Evolutionary conservation across 1,140 invertebrate genomes (phyloP).

Genomic region (Calephelis nemesis): DNA sequence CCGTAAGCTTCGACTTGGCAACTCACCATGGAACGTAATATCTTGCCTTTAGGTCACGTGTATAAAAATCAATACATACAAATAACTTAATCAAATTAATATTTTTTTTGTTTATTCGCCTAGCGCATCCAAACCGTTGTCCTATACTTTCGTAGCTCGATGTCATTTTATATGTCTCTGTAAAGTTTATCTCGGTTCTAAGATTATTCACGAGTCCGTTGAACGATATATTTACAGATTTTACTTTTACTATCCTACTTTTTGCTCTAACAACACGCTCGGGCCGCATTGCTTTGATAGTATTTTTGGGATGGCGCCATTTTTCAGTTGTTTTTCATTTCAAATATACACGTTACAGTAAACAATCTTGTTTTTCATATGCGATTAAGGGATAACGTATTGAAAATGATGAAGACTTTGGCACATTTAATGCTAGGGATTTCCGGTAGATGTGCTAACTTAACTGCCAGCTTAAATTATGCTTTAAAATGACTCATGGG

Average conservation of each 20-base stretch:
- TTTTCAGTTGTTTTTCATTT: constrained; percentile 22
- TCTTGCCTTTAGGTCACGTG: too few relatives aligned
- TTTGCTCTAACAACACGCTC: constrained; percentile 47
- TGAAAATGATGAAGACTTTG: background rate
- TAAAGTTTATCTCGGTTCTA: constrained; percentile 59
- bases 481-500: too few relatives aligned
- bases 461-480: too few relatives aligned
- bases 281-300: constrained; percentile 40
- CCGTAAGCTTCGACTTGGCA: too few relatives aligned
- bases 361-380: constrained; percentile 7
- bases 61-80: too few relatives aligned
- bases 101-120: too few relatives aligned
- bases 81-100: background rate
- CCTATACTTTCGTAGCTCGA: constrained; percentile 37
- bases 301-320: constrained; percentile 38
- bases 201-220: constrained; percentile 67
- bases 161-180: constrained; percentile 53
- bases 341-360: constrained; percentile 12
- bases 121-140: constrained; percentile 34
- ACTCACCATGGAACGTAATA: too few relatives aligned
- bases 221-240: constrained; percentile 70
- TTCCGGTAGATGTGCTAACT: too few relatives aligned
- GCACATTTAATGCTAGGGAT: too few relatives aligned
- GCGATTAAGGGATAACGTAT: background rate
- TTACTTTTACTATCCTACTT: constrained; percentile 55